A percentile compares a stretch with the other conserved stretches of the same genome.
phyloP scores from a whole-genome alignment of 2,113 vertebrate species.

The Thamnaconus septentrionalis region DNA sequence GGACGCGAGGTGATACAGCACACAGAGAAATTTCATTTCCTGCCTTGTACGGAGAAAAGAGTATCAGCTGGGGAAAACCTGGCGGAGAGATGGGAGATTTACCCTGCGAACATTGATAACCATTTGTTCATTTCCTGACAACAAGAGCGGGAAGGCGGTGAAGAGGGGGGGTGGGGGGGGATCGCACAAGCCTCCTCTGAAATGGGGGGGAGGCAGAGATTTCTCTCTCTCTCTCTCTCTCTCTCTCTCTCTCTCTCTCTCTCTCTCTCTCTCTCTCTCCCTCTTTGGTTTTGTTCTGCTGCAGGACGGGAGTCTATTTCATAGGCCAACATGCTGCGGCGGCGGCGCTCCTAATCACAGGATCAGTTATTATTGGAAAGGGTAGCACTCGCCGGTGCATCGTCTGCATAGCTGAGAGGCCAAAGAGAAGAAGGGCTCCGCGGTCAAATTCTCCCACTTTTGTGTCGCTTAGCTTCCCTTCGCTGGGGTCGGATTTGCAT shows the following conservation, averaged over 20 bases:
- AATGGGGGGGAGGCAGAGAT: slow-evolving; percentile 78
- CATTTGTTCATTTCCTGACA: slow-evolving; percentile 99
- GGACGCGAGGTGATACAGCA: slow-evolving; percentile 45
- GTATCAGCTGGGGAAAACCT: slow-evolving; percentile 92
- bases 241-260: neutral
- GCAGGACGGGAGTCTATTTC: slow-evolving; percentile 82
- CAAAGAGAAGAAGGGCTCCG: slow-evolving; percentile 63
- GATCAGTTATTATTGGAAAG: slow-evolving; percentile 88
- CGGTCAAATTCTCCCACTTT: slow-evolving; percentile 87
- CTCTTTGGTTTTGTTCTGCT: slow-evolving; percentile 60
- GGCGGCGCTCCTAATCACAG: slow-evolving; percentile 86
- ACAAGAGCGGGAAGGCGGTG: slow-evolving; percentile 78
- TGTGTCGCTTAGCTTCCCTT: slow-evolving; percentile 90
- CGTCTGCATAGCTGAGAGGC: slow-evolving; percentile 43
- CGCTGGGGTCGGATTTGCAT: slow-evolving; percentile 96
- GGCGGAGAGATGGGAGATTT: slow-evolving; percentile 88
- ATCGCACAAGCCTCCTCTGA: slow-evolving; percentile 83
- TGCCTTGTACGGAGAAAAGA: slow-evolving; percentile 86
- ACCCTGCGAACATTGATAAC: slow-evolving; percentile 91
- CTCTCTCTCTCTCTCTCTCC: neutral
- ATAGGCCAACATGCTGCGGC: slow-evolving; percentile 76
- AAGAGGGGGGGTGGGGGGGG: slow-evolving; percentile 73
- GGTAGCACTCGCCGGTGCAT: slow-evolving; percentile 67
- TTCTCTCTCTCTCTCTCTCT: slow-evolving; percentile 60
- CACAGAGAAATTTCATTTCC: slow-evolving; percentile 92